These are phyloP conservation scores for Lepisosteus osseus DNA, from an alignment of 2,113 vertebrate genomes.

Conservation along the genomic window DNA sequence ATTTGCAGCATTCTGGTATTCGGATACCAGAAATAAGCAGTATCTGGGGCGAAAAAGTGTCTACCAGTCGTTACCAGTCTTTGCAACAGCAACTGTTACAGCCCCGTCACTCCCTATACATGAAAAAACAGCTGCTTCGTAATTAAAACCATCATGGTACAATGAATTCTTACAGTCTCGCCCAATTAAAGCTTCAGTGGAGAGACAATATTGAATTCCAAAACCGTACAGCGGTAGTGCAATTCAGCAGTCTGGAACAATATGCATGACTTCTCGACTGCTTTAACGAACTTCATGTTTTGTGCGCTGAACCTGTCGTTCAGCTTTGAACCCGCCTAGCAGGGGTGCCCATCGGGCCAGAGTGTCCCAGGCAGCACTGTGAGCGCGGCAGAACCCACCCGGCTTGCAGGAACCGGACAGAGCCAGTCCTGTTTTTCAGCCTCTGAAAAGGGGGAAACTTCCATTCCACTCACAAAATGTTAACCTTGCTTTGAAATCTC, in stretches of 20 bases:
- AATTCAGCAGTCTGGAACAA: constrained; percentile 2
- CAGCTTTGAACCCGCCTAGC: too few species aligned
- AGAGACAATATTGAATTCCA: constrained; percentile 7
- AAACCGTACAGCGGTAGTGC: background rate
- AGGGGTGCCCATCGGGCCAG: too few species aligned
- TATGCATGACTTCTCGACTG: constrained; percentile 2
- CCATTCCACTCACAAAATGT: too few species aligned
- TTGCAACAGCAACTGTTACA: background rate
- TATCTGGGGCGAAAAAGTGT: background rate
- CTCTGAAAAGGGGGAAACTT: too few species aligned
- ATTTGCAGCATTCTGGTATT: constrained; percentile 13
- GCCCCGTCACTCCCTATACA: background rate
- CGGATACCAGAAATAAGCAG: constrained; percentile 14
- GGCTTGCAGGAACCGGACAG: too few species aligned
- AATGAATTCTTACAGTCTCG: background rate
- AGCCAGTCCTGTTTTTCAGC: too few species aligned
- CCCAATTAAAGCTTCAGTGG: background rate
- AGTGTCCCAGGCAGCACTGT: too few species aligned
- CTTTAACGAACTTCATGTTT: background rate
- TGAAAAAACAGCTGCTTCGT: background rate
- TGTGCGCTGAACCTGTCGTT: background rate
- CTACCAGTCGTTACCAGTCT: background rate
- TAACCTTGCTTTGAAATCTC: too few species aligned
- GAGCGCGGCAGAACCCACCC: too few species aligned
- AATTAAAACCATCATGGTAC: background rate